phyloP scores from a whole-genome alignment of 2,797 vertebrate genomes.

The Notolepis coatsorum region DNA sequence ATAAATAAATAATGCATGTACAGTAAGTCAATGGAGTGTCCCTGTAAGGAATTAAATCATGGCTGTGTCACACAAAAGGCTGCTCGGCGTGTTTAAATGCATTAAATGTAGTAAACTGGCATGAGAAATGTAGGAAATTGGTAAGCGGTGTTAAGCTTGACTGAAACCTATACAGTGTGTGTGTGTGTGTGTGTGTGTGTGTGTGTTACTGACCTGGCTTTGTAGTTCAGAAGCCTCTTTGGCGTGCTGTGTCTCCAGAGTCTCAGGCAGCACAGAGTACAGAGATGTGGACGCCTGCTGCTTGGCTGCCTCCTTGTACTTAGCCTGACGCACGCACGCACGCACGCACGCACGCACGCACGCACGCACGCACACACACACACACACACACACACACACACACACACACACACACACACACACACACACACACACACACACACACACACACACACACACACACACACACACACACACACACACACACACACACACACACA shows the following conservation, averaged over 20 bases:
- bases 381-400: constrained; percentile 15
- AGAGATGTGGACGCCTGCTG: constrained; percentile 79
- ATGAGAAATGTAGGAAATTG: too few relatives aligned
- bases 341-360: constrained; percentile 18
- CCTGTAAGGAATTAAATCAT: constrained; percentile 78
- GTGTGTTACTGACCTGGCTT: constrained; percentile 90
- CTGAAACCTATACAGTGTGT: neutral
- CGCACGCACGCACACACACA: constrained; percentile 14
- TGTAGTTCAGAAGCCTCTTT: constrained; percentile 84
- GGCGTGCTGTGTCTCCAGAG: constrained; percentile 88
- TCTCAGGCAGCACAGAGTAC: constrained; percentile 90
- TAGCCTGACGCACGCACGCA: constrained; percentile 77
- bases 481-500: constrained; percentile 3
- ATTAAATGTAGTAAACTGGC: too few relatives aligned
- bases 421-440: neutral
- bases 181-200: too few relatives aligned
- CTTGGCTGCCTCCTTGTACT: constrained; percentile 87
- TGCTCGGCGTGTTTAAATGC: too few relatives aligned
- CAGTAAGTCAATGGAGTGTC: too few relatives aligned
- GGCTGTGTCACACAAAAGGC: neutral
- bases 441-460: neutral
- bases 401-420: neutral
- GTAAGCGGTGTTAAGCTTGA: neutral
- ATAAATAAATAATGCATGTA: too few relatives aligned
- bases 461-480: neutral